Conservation (phyloP, 2,113 vertebrate genomes). For the Oncorhynchus kisutch region DNA sequence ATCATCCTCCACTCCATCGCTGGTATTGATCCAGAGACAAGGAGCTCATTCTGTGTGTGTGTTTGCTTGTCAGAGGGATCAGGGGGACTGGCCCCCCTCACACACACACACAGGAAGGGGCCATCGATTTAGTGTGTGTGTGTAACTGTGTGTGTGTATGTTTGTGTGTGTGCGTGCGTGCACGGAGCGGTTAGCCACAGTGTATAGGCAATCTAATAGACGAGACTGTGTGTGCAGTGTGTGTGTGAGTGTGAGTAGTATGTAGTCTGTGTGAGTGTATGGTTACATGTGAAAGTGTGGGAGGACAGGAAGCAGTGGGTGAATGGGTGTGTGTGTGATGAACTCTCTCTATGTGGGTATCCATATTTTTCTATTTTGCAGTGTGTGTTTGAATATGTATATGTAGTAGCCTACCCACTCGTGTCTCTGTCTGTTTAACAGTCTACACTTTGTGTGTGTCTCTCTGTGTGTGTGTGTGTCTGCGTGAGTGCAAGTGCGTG, state of each 20-base stretch:
- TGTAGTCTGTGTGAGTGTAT: too few species aligned
- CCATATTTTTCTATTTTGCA: too few species aligned
- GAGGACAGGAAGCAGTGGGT: too few species aligned
- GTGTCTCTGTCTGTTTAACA: neutral
- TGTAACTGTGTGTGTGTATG: too few species aligned
- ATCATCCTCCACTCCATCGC: neutral
- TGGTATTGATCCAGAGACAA: slow-evolving; percentile 28
- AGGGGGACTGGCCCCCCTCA: neutral
- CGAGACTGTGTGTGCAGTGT: too few species aligned
- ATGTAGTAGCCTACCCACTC: neutral
- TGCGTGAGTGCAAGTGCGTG: slow-evolving; percentile 15
- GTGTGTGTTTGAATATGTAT: neutral
- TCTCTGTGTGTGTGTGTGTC: slow-evolving; percentile 5
- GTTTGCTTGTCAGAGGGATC: slow-evolving; percentile 1
- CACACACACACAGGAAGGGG: neutral
- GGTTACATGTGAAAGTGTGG: too few species aligned
- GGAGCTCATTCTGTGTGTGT: slow-evolving; percentile 3
- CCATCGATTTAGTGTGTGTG: neutral
- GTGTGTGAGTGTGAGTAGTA: too few species aligned
- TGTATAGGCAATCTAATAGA: neutral
- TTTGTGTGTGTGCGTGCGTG: neutral
- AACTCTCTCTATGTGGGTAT: too few species aligned
- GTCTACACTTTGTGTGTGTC: neutral
- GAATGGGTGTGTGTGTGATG: too few species aligned
- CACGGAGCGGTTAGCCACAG: neutral